These are phyloP conservation scores for Thymelicus sylvestris DNA, from an alignment of 2,888 invertebrate species.

Conservation along the genomic window DNA sequence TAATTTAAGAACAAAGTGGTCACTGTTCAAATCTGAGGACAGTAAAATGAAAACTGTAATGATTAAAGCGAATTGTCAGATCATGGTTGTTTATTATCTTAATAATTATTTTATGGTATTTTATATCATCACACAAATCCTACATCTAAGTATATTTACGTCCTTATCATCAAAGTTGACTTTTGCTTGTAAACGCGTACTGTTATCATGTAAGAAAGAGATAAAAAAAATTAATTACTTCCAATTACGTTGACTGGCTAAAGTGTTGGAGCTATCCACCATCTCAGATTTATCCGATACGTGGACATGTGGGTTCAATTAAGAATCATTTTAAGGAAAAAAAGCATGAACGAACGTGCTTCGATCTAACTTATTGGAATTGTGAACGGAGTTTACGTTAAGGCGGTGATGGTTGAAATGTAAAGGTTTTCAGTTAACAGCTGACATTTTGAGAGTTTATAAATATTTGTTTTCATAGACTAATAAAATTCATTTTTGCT, in stretches of 20 bases:
- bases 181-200: slow-evolving; percentile 5
- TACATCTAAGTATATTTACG: background rate
- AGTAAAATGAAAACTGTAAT: too few species aligned
- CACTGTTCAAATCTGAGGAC: too few species aligned
- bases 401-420: slow-evolving; percentile 47
- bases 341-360: slow-evolving; percentile 54
- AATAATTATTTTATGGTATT: too few species aligned
- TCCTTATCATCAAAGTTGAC: slow-evolving; percentile 12
- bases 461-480: too few species aligned
- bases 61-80: too few species aligned
- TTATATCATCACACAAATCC: too few species aligned
- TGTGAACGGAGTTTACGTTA: slow-evolving; percentile 65
- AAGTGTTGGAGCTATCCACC: slow-evolving; percentile 58
- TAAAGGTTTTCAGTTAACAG: background rate
- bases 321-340: slow-evolving; percentile 59
- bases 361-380: slow-evolving; percentile 54
- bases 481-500: too few species aligned
- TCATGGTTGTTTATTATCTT: too few species aligned
- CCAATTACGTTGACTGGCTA: slow-evolving; percentile 54
- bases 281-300: slow-evolving; percentile 70
- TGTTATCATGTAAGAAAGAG: slow-evolving; percentile 30
- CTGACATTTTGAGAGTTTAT: too few species aligned
- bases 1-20: too few species aligned
- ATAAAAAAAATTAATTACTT: slow-evolving; percentile 54
- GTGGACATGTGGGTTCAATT: slow-evolving; percentile 75